A percentile compares a stretch with the other conserved stretches of the same genome.
Evolutionary conservation across 2,888 invertebrate species (phyloP).

Genomic region (Tetheella fluctuosa): DNA sequence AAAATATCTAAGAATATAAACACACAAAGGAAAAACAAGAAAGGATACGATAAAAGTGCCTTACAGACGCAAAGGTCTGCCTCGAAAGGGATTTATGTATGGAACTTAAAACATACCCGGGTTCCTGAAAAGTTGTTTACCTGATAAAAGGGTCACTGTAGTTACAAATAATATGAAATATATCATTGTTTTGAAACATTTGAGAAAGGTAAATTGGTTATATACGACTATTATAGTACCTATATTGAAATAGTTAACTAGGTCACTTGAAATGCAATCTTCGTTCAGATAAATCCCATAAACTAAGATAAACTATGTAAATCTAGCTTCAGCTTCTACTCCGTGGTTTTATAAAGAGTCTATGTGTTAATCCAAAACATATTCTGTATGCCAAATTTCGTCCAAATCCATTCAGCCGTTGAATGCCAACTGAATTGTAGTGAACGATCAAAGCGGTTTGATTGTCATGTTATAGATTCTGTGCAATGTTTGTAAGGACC

Average conservation of each 20-base stretch:
- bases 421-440: too few species aligned
- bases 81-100: constrained; percentile 41
- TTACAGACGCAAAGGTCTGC: constrained; percentile 22
- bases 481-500: too few species aligned
- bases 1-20: constrained; percentile 1
- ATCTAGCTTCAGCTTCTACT: too few species aligned
- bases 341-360: too few species aligned
- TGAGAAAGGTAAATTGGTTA: background rate
- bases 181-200: background rate
- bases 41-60: constrained; percentile 25
- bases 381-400: too few species aligned
- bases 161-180: constrained; percentile 1
- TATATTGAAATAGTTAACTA: background rate
- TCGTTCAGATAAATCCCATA: too few species aligned
- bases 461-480: too few species aligned
- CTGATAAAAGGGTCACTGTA: constrained; percentile 29
- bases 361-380: too few species aligned
- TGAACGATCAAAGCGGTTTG: too few species aligned
- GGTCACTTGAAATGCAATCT: background rate
- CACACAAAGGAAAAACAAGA: constrained; percentile 1
- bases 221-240: too few species aligned
- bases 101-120: constrained; percentile 36
- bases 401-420: too few species aligned
- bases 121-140: constrained; percentile 41
- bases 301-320: too few species aligned